Percentiles rank a stretch among this genome's conserved stretches.
Evolutionary conservation across 1,140 invertebrate genomes (phyloP).

Genomic region (Stegodyphus dumicola): DNA sequence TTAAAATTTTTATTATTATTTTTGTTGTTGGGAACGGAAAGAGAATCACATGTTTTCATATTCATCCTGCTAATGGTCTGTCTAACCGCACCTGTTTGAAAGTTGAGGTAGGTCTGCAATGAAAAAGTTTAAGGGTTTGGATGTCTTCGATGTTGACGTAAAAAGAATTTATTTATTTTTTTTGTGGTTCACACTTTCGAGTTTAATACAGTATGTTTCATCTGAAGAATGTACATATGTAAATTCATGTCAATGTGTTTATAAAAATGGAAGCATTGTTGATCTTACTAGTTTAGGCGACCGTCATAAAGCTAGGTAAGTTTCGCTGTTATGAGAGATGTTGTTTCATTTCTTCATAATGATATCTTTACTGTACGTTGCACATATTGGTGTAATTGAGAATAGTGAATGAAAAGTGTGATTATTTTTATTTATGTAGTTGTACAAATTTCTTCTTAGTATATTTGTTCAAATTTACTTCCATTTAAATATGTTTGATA

Average conservation of each 20-base stretch:
- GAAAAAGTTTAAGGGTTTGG: too few relatives aligned
- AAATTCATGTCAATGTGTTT: slow-evolving; percentile 23
- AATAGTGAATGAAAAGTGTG: too few relatives aligned
- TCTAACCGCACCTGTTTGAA: slow-evolving; percentile 32
- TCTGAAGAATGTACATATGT: background rate
- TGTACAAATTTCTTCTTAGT: background rate
- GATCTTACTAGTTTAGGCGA: slow-evolving; percentile 39
- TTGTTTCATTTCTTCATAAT: background rate
- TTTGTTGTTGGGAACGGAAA: too few relatives aligned
- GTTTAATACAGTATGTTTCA: too few relatives aligned
- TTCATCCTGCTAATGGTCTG: too few relatives aligned
- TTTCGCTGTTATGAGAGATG: background rate
- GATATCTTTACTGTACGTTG: background rate
- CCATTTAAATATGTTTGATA: background rate
- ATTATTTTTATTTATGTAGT: background rate
- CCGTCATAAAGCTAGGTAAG: slow-evolving; percentile 14
- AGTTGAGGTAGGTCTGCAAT: slow-evolving; percentile 10
- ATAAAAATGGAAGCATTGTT: slow-evolving; percentile 42
- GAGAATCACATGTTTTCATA: too few relatives aligned
- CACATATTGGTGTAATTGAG: background rate
- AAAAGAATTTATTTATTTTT: too few relatives aligned
- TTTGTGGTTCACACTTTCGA: too few relatives aligned
- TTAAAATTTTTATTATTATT: too few relatives aligned
- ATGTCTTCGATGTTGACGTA: too few relatives aligned
- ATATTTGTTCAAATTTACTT: background rate